Evolutionary conservation across 2,888 invertebrate genomes (phyloP), one percentile per base, ranked within the genome.

Genomic region (Tipula unca): DNA sequence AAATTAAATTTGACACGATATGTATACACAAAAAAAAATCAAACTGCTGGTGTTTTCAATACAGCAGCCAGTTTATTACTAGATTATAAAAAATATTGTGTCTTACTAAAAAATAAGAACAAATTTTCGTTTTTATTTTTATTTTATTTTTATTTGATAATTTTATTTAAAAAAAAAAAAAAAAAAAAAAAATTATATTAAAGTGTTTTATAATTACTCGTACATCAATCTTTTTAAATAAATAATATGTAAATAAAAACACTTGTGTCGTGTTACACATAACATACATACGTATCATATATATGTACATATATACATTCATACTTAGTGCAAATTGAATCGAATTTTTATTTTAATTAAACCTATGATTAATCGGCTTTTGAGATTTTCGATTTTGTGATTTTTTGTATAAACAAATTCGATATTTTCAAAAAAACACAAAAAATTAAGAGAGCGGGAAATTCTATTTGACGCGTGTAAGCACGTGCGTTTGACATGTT

Each of bases 61-160:
- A 69, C 69, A 69, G 69, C 69, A 69, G 69, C 69, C 69, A 69
- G 69, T 69, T 69, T 69, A 69, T 69, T 69, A 69, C 69, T 69
- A 69, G 69, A 69, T 69, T 69, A 69, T 69, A 69, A 69, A 39
- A n/a, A 69, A 25, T 25, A 25, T 69, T 20, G 69, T 69, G 69
- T 69, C 69, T 69, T 20, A 69, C 25, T 10, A 39, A 39, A 54
- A 54, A 54, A 54, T 69, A 69, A 69, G 69, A 54, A 25, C 69
- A 69, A 69, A 69, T 25, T 25, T 69, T 25, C 69, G 69, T 69
- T 69, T 69, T 69, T 48, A 17, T 48, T 25, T 69, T 48, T 48
- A 17, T 14, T 48, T 69, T 69, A 69, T 69, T 69, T 69, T 25
- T 69, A 69, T 69, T 69, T 69, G 69, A 69, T 69, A 69, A 69